phyloP scores from a whole-genome alignment of 2,888 invertebrate species.

The Coelinius sp. region DNA sequence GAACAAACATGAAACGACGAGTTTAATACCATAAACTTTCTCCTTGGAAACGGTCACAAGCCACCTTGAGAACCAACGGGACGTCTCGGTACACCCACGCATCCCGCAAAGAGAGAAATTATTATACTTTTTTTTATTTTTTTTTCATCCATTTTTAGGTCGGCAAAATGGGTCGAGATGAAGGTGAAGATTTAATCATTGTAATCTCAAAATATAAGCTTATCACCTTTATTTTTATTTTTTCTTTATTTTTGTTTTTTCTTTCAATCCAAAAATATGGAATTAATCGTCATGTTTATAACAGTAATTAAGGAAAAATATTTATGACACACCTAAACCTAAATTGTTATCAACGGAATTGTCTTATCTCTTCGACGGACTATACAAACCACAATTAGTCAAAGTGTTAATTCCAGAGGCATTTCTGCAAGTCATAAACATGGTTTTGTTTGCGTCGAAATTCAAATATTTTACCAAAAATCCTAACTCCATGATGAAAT shows the following conservation, averaged over 20 bases:
- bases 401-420: no score
- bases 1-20: slow-evolving; percentile 47
- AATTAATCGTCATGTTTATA: neutral
- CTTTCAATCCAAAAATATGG: no score
- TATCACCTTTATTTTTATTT: no score
- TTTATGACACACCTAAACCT: neutral
- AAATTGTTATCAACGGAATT: neutral
- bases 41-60: slow-evolving; percentile 51
- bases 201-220: neutral
- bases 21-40: slow-evolving; percentile 54
- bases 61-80: slow-evolving; percentile 49
- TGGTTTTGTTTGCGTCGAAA: no score
- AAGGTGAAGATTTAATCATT: neutral
- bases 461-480: no score
- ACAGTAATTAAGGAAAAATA: neutral
- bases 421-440: no score
- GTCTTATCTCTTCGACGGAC: neutral
- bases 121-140: neutral
- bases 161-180: neutral
- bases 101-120: neutral
- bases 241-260: neutral
- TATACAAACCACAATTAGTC: no score
- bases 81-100: slow-evolving; percentile 19
- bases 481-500: no score
- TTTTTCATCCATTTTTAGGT: neutral